Evolutionary conservation across 2,113 vertebrate genomes (phyloP).

Genomic region (Antechinus flavipes): DNA sequence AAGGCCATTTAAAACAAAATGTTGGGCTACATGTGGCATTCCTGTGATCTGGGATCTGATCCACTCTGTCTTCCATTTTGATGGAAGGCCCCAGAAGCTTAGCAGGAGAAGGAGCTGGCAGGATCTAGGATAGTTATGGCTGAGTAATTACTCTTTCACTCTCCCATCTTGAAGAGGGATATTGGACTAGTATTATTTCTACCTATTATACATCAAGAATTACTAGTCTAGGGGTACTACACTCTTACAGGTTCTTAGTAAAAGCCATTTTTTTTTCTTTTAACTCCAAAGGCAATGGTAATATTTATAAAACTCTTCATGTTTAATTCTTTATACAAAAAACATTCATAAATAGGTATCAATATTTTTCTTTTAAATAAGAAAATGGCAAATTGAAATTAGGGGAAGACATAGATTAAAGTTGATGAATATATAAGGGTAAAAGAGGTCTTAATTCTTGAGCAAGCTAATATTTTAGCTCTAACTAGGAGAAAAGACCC

Average conservation of each 20-base stretch:
- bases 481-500: no score
- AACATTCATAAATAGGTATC: no score
- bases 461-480: no score
- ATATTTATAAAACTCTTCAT: no score
- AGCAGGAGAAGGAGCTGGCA: background rate
- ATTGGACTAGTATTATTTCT: background rate
- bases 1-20: background rate
- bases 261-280: background rate
- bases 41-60: background rate
- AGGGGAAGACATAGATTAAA: no score
- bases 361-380: no score
- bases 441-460: no score
- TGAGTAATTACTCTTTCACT: background rate
- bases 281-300: background rate
- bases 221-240: background rate
- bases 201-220: background rate
- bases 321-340: no score
- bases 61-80: background rate
- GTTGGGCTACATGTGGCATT: background rate
- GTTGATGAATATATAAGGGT: no score
- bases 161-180: background rate
- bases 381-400: no score
- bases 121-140: background rate
- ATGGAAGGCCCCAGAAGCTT: background rate
- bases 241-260: background rate